These are phyloP conservation scores for Uloborus diversus DNA, from an alignment of 1,140 invertebrate species.

Conservation along the genomic window DNA sequence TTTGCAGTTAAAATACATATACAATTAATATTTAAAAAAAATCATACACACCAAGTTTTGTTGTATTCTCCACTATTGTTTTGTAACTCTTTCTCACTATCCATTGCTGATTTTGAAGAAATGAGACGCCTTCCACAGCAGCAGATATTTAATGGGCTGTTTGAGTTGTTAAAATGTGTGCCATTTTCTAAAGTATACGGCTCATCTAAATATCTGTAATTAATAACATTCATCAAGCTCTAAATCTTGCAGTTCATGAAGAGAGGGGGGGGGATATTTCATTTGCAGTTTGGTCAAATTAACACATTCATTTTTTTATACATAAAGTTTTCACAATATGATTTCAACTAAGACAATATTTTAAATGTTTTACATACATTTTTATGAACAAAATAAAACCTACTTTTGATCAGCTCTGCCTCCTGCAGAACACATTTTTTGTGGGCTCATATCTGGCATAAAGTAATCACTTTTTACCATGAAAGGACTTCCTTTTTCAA, in stretches of 20 bases:
- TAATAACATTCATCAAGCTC: too few relatives aligned
- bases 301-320: too few relatives aligned
- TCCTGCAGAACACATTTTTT: conserved; percentile 60
- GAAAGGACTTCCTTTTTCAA: conserved; percentile 74
- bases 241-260: too few relatives aligned
- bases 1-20: too few relatives aligned
- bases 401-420: conserved; percentile 11
- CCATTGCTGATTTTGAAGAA: not conserved
- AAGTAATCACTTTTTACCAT: conserved; percentile 93
- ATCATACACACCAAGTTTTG: not conserved
- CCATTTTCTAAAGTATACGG: not conserved
- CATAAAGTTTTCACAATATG: too few relatives aligned
- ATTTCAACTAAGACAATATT: too few relatives aligned
- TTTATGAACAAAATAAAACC: too few relatives aligned
- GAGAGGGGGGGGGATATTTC: too few relatives aligned
- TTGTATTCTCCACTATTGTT: not conserved
- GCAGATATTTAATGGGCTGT: not conserved
- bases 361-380: too few relatives aligned
- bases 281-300: too few relatives aligned
- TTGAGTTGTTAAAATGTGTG: not conserved
- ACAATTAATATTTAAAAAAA: too few relatives aligned
- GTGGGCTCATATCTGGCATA: conserved; percentile 77
- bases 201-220: not conserved
- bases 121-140: not conserved
- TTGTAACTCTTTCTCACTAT: not conserved